phyloP scores from a whole-genome alignment of 2,797 vertebrate species.

The Zalophus californianus region DNA sequence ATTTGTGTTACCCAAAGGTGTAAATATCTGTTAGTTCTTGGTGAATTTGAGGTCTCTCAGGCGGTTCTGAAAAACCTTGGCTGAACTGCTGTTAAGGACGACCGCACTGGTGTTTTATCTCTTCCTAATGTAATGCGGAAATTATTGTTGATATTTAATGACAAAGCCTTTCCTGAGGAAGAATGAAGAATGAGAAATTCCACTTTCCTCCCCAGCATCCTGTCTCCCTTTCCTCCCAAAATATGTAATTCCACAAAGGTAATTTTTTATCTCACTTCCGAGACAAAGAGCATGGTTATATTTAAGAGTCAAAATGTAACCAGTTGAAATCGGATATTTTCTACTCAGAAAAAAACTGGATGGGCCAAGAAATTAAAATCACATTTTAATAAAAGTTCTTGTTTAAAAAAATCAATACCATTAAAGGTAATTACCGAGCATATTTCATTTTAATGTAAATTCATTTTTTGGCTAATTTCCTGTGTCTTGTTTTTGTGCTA shows the following conservation, averaged over 20 bases:
- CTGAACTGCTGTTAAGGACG: not conserved
- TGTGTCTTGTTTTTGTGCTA: slow-evolving; percentile 80
- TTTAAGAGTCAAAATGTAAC: slow-evolving; percentile 62
- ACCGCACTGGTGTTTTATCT: not conserved
- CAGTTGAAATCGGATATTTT: slow-evolving; percentile 53
- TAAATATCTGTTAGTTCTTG: not conserved
- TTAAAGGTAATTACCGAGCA: slow-evolving; percentile 76
- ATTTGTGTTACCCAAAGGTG: not conserved
- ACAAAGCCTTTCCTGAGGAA: slow-evolving; percentile 51
- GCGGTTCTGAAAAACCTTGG: not conserved
- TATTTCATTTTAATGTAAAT: slow-evolving; percentile 70
- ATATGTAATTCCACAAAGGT: slow-evolving; percentile 29
- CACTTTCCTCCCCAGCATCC: slow-evolving; percentile 23
- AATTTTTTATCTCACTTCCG: slow-evolving; percentile 53
- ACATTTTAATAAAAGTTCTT: slow-evolving; percentile 74
- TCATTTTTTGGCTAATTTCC: slow-evolving; percentile 86
- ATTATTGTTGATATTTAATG: slow-evolving; percentile 63
- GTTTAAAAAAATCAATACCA: slow-evolving; percentile 69
- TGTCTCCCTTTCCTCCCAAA: slow-evolving; percentile 56
- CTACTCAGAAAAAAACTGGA: slow-evolving; percentile 57
- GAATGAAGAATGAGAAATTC: slow-evolving; percentile 58
- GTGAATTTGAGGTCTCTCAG: slow-evolving; percentile 13
- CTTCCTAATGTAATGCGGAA: slow-evolving; percentile 30
- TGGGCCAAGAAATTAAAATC: slow-evolving; percentile 16
- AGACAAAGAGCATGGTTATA: slow-evolving; percentile 47